Evolutionary conservation across 1,140 invertebrate genomes (phyloP).

Genomic region (Choristoneura fumiferana): DNA sequence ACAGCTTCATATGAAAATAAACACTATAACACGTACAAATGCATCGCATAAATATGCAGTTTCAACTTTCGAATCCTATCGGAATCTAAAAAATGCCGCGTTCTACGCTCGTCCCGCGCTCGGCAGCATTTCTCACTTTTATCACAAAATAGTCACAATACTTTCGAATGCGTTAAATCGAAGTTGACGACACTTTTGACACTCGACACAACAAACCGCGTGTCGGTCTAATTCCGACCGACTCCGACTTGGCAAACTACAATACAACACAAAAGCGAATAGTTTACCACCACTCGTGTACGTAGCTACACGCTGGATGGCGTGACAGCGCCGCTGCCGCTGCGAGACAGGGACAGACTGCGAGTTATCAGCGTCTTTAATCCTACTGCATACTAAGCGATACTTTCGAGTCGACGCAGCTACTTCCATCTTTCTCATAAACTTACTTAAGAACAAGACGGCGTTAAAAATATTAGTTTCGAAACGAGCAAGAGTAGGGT

Average conservation of each 20-base stretch:
- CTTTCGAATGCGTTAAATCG: conserved; percentile 26
- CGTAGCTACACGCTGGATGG: conserved; percentile 21
- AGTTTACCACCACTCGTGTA: conserved; percentile 44
- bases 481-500: neutral
- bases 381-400: neutral
- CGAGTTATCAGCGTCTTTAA: conserved; percentile 13
- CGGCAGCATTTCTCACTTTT: conserved; percentile 19
- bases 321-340: conserved; percentile 23
- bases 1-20: conserved; percentile 20
- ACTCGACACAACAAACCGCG: conserved; percentile 32
- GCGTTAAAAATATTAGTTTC: neutral
- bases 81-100: conserved; percentile 46
- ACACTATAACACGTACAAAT: conserved; percentile 35
- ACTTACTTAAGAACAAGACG: conserved; percentile 19
- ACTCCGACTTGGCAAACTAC: conserved; percentile 49
- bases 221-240: conserved; percentile 43
- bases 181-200: conserved; percentile 32
- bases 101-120: conserved; percentile 40
- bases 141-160: conserved; percentile 4
- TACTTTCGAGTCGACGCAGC: conserved; percentile 2
- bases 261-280: conserved; percentile 51
- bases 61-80: conserved; percentile 54
- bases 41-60: conserved; percentile 39
- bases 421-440: neutral
- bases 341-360: conserved; percentile 39